Percentiles rank a stretch among this genome's conserved stretches.
These are phyloP conservation scores for Hemistola chrysoprasaria DNA, from an alignment of 2,888 invertebrate genomes.

Conservation along the genomic window DNA sequence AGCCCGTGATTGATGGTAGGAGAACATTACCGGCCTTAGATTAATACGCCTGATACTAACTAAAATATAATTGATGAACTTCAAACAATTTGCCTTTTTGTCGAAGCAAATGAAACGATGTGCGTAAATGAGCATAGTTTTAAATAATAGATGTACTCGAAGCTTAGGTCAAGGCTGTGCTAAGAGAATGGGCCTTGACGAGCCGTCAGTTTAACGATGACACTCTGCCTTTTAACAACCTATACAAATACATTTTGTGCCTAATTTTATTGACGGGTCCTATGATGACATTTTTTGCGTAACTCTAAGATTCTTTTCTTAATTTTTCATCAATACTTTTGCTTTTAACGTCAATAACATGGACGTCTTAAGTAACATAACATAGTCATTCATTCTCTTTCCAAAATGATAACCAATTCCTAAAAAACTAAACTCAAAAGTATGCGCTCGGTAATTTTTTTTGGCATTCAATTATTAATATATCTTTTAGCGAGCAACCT, in stretches of 20 bases:
- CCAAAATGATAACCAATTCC: too few relatives aligned
- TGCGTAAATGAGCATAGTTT: conserved; percentile 30
- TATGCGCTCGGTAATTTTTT: too few relatives aligned
- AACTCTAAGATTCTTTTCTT: conserved; percentile 7
- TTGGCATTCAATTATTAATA: too few relatives aligned
- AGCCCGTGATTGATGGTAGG: conserved; percentile 66
- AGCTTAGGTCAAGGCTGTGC: conserved; percentile 40
- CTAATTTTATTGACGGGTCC: conserved; percentile 28
- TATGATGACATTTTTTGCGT: conserved; percentile 20
- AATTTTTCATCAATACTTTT: too few relatives aligned
- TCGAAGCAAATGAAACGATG: conserved; percentile 21
- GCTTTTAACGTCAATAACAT: too few relatives aligned
- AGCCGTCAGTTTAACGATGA: conserved; percentile 39
- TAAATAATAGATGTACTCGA: conserved; percentile 32
- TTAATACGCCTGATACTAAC: conserved; percentile 23
- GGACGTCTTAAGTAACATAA: too few relatives aligned
- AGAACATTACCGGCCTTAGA: conserved; percentile 17
- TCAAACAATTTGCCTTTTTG: conserved; percentile 21
- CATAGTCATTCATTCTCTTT: too few relatives aligned
- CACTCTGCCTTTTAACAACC: conserved; percentile 40
- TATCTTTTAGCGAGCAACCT: too few relatives aligned
- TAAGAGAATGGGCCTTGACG: conserved; percentile 36
- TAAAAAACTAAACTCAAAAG: too few relatives aligned
- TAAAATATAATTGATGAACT: conserved; percentile 35
- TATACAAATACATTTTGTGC: conserved; percentile 40